Percentiles rank a stretch among this genome's conserved stretches.
These are phyloP conservation scores for Oscheius myriophilus DNA, from an alignment of 2,888 invertebrate species.

Conservation along the genomic window DNA sequence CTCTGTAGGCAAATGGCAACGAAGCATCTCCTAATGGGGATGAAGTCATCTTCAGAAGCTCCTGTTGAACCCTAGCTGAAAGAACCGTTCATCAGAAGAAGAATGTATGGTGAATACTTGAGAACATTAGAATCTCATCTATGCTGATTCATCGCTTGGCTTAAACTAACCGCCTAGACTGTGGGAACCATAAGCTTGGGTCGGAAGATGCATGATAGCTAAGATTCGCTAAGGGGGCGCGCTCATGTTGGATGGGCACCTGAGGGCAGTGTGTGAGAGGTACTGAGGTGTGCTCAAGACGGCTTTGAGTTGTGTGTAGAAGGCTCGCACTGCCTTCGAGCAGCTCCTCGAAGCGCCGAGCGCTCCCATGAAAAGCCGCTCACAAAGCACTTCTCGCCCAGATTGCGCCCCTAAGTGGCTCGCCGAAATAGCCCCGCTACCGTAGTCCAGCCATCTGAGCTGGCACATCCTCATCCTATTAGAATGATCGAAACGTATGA, in stretches of 20 bases:
- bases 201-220: conserved; percentile 19
- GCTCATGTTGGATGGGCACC: conserved; percentile 31
- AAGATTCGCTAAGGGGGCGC: conserved; percentile 25
- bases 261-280: conserved; percentile 24
- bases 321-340: conserved; percentile 29
- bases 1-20: conserved; percentile 26
- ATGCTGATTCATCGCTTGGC: too few relatives aligned
- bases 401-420: conserved; percentile 29
- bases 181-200: too few relatives aligned
- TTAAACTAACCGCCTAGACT: too few relatives aligned
- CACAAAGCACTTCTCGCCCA: conserved; percentile 29
- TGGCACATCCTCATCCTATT: background rate
- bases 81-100: background rate
- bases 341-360: conserved; percentile 24
- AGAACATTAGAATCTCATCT: too few relatives aligned
- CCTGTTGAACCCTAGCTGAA: conserved; percentile 55
- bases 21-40: conserved; percentile 34
- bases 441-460: conserved; percentile 12
- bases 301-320: conserved; percentile 29
- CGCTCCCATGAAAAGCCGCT: conserved; percentile 35
- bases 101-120: too few relatives aligned
- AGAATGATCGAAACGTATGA: background rate
- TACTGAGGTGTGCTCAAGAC: conserved; percentile 28
- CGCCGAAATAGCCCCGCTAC: conserved; percentile 22
- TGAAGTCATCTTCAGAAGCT: conserved; percentile 57